A percentile compares a stretch with the other conserved stretches of the same genome.
These are phyloP conservation scores for Amphipyra berbera DNA, from an alignment of 2,888 invertebrate species.

Conservation along the genomic window DNA sequence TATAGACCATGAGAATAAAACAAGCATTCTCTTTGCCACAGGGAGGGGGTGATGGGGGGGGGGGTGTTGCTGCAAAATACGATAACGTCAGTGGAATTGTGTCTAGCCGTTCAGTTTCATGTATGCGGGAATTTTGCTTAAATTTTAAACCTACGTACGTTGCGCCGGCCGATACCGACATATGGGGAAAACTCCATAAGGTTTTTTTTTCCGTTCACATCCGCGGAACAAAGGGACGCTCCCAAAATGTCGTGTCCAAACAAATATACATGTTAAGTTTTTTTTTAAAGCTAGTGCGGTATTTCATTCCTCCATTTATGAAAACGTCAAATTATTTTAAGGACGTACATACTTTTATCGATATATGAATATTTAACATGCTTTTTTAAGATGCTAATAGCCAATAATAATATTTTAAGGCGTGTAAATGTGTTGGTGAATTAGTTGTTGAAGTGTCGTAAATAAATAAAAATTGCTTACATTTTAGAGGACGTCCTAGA, in stretches of 20 bases:
- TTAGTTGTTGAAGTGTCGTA: no score
- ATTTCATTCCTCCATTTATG: conserved; percentile 1
- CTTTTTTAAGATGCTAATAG: no score
- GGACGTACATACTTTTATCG: no score
- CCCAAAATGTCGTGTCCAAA: conserved; percentile 22
- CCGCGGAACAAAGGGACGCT: conserved; percentile 14
- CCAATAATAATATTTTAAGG: no score
- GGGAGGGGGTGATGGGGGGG: conserved; percentile 42
- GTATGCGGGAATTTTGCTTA: conserved; percentile 62
- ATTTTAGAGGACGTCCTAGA: no score
- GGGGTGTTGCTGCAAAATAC: conserved; percentile 61
- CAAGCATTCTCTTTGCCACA: conserved; percentile 66
- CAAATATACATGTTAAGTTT: conserved; percentile 18
- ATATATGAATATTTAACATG: no score
- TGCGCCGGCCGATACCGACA: conserved; percentile 50
- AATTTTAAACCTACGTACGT: conserved; percentile 64
- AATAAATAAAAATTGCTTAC: no score
- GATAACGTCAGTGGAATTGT: conserved; percentile 69
- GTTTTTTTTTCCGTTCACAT: conserved; percentile 31
- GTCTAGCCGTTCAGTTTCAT: conserved; percentile 67
- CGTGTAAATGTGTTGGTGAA: no score
- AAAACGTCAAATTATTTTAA: not conserved
- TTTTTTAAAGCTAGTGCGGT: conserved; percentile 18
- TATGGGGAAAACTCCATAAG: conserved; percentile 43
- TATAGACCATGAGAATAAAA: conserved; percentile 68